A percentile compares a stretch with the other conserved stretches of the same genome.
phyloP scores from a whole-genome alignment of 2,888 invertebrate species.

The Psylliodes chrysocephalus region DNA sequence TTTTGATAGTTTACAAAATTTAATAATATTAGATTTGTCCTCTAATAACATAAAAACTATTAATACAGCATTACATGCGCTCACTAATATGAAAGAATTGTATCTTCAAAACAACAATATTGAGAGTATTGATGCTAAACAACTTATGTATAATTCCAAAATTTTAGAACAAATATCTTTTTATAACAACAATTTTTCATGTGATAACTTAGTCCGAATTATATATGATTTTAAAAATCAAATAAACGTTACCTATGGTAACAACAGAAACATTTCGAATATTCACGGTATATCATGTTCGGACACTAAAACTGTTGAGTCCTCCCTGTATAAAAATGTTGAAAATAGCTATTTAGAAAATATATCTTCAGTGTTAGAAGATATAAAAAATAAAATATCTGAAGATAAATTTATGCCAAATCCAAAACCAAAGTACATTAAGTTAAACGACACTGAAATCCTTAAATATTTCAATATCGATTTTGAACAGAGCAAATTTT shows the following conservation, averaged over 20 bases:
- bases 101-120: conserved; percentile 4
- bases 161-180: conserved; percentile 15
- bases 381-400: no score
- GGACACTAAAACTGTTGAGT: neutral
- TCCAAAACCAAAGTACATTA: no score
- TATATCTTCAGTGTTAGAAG: no score
- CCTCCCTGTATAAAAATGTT: neutral
- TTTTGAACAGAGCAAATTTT: no score
- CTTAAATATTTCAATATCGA: no score
- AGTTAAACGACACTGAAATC: no score
- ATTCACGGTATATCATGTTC: conserved; percentile 30
- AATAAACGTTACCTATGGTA: conserved; percentile 1
- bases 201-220: conserved; percentile 14
- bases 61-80: neutral
- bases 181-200: conserved; percentile 21
- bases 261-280: conserved; percentile 10
- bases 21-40: conserved; percentile 23
- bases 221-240: neutral
- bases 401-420: no score
- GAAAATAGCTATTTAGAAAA: no score
- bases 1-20: conserved; percentile 15
- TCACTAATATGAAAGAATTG: neutral
- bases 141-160: neutral
- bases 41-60: neutral
- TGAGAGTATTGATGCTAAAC: neutral